phyloP scores from a whole-genome alignment of 1,140 invertebrate species.

The Chymomyza costata region DNA sequence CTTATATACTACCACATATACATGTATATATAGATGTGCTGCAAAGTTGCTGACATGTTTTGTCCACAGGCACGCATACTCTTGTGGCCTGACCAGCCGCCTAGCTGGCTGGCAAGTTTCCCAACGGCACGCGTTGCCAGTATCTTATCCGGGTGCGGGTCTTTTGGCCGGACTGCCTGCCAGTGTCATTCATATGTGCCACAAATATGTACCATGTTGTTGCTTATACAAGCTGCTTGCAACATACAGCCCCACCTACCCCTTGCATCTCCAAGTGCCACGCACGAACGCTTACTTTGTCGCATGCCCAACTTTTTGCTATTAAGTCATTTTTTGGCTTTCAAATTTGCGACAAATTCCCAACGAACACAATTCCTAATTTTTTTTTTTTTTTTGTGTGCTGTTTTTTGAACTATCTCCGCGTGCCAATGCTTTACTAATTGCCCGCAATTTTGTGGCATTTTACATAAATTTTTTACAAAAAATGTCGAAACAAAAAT shows the following conservation, averaged over 20 bases:
- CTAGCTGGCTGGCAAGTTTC: slow-evolving; percentile 56
- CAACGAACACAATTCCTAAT: too few species aligned
- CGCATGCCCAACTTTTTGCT: slow-evolving; percentile 70
- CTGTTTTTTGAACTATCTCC: too few species aligned
- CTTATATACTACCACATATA: too few species aligned
- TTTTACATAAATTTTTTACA: slow-evolving; percentile 32
- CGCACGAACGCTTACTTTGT: slow-evolving; percentile 71
- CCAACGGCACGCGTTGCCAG: slow-evolving; percentile 60
- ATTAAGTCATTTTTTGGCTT: slow-evolving; percentile 73
- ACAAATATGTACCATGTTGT: slow-evolving; percentile 40
- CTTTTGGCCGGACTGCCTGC: too few species aligned
- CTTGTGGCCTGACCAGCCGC: slow-evolving; percentile 40
- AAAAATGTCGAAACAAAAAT: too few species aligned
- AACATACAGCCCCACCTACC: too few species aligned
- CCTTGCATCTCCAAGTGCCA: slow-evolving; percentile 39
- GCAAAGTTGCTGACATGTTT: slow-evolving; percentile 69
- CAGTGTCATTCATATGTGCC: slow-evolving; percentile 65
- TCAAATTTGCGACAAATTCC: slow-evolving; percentile 70
- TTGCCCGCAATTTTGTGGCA: slow-evolving; percentile 33
- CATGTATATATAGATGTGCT: slow-evolving; percentile 1
- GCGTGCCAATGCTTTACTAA: slow-evolving; percentile 28
- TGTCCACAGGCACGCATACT: slow-evolving; percentile 71
- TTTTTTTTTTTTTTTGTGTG: too few species aligned
- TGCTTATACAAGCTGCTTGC: too few species aligned
- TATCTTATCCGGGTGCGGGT: slow-evolving; percentile 13